Evolutionary conservation across 2,113 vertebrate species (phyloP).

Genomic region (Hypanus sabinus): DNA sequence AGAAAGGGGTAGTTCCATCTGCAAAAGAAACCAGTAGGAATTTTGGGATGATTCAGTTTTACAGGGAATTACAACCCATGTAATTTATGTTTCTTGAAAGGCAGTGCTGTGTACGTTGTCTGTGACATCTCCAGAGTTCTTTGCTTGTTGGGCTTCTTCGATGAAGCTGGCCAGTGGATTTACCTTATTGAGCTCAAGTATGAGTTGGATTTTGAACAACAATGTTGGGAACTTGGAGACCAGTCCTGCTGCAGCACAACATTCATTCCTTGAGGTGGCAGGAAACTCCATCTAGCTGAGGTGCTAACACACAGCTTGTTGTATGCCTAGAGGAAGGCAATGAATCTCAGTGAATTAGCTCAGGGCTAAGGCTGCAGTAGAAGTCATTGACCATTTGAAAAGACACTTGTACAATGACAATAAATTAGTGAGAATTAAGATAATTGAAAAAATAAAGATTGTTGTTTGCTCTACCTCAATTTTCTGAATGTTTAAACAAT

Average conservation of each 20-base stretch:
- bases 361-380: background rate
- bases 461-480: background rate
- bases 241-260: background rate
- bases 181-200: background rate
- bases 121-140: background rate
- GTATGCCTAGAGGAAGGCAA: background rate
- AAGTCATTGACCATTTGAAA: background rate
- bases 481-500: background rate
- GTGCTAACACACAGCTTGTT: background rate
- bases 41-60: background rate
- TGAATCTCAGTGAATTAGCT: background rate
- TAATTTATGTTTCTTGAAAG: conserved; percentile 9
- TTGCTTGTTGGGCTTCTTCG: background rate
- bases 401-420: background rate
- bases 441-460: background rate
- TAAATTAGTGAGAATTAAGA: background rate
- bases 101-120: background rate
- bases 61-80: background rate
- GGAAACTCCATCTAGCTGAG: background rate
- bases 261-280: background rate
- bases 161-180: background rate
- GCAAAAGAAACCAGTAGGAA: background rate
- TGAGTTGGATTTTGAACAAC: background rate
- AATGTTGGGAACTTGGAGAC: background rate
- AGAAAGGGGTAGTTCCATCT: background rate